Evolutionary conservation across 2,888 invertebrate species (phyloP).

Genomic region (Pyrocoelia pectoralis): DNA sequence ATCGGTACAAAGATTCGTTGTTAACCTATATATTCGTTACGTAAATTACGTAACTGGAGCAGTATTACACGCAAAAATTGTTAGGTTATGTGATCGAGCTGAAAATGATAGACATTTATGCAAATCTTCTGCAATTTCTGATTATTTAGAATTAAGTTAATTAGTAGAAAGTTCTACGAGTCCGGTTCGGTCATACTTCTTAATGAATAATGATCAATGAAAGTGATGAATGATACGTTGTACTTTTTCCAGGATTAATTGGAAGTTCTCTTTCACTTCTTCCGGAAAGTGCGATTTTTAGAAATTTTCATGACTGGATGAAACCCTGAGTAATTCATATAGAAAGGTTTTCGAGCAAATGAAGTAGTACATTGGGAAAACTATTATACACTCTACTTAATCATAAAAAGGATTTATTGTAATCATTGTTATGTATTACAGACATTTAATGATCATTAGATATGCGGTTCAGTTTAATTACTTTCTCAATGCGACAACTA

Average conservation of each 20-base stretch:
- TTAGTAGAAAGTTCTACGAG: background rate
- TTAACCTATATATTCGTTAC: background rate
- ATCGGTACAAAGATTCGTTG: background rate
- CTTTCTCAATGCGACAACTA: background rate
- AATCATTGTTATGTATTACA: background rate
- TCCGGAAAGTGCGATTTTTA: background rate
- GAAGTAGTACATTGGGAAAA: background rate
- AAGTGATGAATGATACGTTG: background rate
- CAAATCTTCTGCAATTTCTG: background rate
- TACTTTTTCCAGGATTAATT: background rate
- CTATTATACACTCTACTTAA: background rate
- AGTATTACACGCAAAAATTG: background rate
- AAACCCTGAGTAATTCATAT: background rate
- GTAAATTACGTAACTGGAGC: background rate
- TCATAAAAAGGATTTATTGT: background rate
- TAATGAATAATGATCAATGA: background rate
- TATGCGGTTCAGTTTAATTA: background rate
- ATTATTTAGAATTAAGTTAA: background rate
- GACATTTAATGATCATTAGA: background rate
- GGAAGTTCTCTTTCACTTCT: background rate
- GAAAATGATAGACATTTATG: background rate
- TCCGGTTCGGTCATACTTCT: background rate
- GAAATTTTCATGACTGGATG: background rate
- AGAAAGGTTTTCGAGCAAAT: background rate
- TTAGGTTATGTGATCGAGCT: background rate